Conservation (phyloP, 2,888 invertebrate genomes). For the Drosophila paranaensis region DNA sequence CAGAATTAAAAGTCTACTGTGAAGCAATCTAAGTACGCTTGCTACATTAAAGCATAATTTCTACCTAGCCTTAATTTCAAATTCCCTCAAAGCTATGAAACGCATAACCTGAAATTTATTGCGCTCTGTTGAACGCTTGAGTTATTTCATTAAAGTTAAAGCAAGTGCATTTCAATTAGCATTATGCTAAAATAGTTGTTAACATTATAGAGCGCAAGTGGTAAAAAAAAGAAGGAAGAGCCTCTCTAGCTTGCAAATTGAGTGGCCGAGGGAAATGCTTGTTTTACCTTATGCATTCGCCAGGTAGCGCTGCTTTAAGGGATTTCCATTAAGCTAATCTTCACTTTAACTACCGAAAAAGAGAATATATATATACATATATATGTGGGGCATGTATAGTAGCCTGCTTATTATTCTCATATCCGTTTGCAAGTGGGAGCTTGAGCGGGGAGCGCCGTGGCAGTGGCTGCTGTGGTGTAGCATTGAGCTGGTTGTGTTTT, state of each 20-base stretch:
- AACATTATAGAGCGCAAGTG: neutral
- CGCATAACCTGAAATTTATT: slow-evolving; percentile 1
- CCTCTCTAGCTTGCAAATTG: slow-evolving; percentile 1
- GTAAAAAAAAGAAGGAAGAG: neutral
- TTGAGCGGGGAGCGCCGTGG: neutral
- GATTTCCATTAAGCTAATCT: slow-evolving; percentile 71
- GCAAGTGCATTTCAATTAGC: slow-evolving; percentile 6
- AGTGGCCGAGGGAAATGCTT: neutral
- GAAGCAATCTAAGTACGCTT: too few species aligned
- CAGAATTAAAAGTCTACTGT: too few species aligned
- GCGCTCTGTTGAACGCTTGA: neutral
- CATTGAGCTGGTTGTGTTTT: slow-evolving; percentile 33
- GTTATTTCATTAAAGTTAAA: slow-evolving; percentile 6
- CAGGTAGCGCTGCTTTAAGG: slow-evolving; percentile 13
- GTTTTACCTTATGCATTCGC: slow-evolving; percentile 17
- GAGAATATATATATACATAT: slow-evolving; percentile 4
- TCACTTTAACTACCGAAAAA: slow-evolving; percentile 27
- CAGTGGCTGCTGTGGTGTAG: neutral
- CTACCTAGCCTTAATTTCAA: neutral
- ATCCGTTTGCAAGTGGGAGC: slow-evolving; percentile 21
- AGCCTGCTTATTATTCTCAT: slow-evolving; percentile 57
- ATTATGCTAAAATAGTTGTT: neutral
- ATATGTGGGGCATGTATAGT: slow-evolving; percentile 26
- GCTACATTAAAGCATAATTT: neutral
- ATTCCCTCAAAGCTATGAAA: neutral